Percentiles rank a stretch among this genome's conserved stretches.
Evolutionary conservation across 2,888 invertebrate genomes (phyloP).

Genomic region (Chromoteleia sp.): DNA sequence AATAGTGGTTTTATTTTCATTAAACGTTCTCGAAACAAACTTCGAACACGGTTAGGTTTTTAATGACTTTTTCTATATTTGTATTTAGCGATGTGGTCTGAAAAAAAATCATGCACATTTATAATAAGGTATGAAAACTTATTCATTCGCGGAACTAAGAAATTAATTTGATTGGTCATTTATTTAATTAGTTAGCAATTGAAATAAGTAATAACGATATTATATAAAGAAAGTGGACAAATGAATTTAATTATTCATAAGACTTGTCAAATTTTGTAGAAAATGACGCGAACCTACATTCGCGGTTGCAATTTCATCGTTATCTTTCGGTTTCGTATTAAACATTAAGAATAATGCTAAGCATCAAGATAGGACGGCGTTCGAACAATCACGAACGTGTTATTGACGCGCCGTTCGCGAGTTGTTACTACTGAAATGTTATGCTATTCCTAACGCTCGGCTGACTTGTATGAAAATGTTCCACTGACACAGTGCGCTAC

Average conservation of each 20-base stretch:
- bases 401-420: slow-evolving; percentile 63
- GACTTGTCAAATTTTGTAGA: too few species aligned
- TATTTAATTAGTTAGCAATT: too few species aligned
- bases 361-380: slow-evolving; percentile 40
- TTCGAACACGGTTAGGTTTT: slow-evolving; percentile 4
- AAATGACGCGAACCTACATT: too few species aligned
- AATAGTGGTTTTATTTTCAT: slow-evolving; percentile 42
- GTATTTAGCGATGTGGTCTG: background rate
- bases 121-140: too few species aligned
- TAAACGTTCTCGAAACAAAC: slow-evolving; percentile 25
- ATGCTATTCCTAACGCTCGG: slow-evolving; percentile 52
- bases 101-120: background rate
- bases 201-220: too few species aligned
- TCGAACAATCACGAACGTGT: slow-evolving; percentile 44
- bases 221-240: too few species aligned
- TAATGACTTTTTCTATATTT: slow-evolving; percentile 1
- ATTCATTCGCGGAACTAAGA: too few species aligned
- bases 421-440: slow-evolving; percentile 71
- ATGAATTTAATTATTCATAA: too few species aligned
- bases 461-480: slow-evolving; percentile 57
- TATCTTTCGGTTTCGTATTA: slow-evolving; percentile 26
- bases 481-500: slow-evolving; percentile 47
- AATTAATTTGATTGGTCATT: too few species aligned
- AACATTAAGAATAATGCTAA: slow-evolving; percentile 41
- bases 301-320: slow-evolving; percentile 12